These are phyloP conservation scores for Mnemiopsis leidyi DNA, from an alignment of 37 sponge, comb jelly and placozoan species.

Conservation along the genomic window DNA sequence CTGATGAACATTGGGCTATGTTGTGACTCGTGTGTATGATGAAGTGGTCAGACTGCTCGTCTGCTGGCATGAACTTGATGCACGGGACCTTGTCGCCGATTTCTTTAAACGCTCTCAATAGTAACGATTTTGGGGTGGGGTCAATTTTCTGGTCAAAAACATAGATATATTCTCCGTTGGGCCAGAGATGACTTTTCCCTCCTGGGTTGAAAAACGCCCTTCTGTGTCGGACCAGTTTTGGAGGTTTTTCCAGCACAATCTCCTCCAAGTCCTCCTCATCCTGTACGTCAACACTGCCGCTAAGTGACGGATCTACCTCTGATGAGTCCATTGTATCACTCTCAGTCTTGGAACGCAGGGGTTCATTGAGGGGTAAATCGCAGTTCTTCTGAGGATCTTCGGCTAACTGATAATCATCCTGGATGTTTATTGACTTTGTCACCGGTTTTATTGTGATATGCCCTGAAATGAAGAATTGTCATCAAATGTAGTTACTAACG, in stretches of 20 bases:
- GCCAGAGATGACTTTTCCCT: slow-evolving; percentile 8
- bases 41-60: not conserved
- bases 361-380: too few relatives aligned
- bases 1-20: not conserved
- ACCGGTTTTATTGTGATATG: too few relatives aligned
- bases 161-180: slow-evolving; percentile 26
- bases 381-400: too few relatives aligned
- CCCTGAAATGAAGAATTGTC: too few relatives aligned
- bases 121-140: not conserved
- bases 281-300: not conserved
- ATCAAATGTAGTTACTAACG: too few relatives aligned
- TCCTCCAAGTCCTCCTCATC: not conserved
- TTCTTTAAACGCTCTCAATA: not conserved
- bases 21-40: not conserved
- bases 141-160: not conserved
- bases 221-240: not conserved
- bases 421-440: too few relatives aligned
- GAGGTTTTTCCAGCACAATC: not conserved
- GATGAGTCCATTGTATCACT: not conserved
- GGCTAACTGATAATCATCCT: too few relatives aligned
- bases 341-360: too few relatives aligned
- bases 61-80: not conserved
- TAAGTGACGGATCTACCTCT: not conserved
- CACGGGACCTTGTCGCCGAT: slow-evolving; percentile 8
- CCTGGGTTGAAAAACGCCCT: not conserved